These are phyloP conservation scores for Trissolcus basalis DNA, from an alignment of 1,140 invertebrate genomes.

Conservation along the genomic window DNA sequence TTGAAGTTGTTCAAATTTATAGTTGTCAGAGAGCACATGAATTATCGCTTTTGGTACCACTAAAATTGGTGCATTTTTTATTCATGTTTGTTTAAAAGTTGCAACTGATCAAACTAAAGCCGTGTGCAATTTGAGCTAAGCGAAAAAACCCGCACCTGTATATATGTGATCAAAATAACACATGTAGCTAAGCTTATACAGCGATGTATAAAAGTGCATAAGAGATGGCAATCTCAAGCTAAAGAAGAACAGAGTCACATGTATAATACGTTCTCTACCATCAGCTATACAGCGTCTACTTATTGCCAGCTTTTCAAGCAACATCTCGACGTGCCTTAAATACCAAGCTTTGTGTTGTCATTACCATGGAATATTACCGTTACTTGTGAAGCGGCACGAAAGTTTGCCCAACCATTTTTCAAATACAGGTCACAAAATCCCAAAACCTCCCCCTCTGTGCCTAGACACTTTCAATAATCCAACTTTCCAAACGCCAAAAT, in stretches of 20 bases:
- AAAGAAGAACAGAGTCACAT: constrained; percentile 66
- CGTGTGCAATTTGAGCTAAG: constrained; percentile 8
- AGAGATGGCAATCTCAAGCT: constrained; percentile 72
- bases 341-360: constrained; percentile 67
- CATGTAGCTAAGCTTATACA: constrained; percentile 41
- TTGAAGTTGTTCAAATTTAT: too few relatives aligned
- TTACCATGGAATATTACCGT: constrained; percentile 59
- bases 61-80: too few relatives aligned
- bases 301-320: constrained; percentile 71
- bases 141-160: constrained; percentile 23
- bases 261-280: constrained; percentile 68
- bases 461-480: too few relatives aligned
- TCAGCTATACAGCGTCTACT: constrained; percentile 67
- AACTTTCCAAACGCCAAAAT: too few relatives aligned
- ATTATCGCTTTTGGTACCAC: too few relatives aligned
- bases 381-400: constrained; percentile 35
- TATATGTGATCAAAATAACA: constrained; percentile 49
- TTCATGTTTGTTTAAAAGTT: constrained; percentile 12
- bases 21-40: too few relatives aligned
- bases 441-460: background rate
- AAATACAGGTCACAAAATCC: constrained; percentile 23
- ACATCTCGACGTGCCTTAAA: constrained; percentile 64
- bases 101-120: constrained; percentile 11
- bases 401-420: constrained; percentile 39
- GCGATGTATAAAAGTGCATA: constrained; percentile 73